These are phyloP conservation scores for Ophioninae sp. DNA, from an alignment of 2,888 invertebrate genomes.

Conservation along the genomic window DNA sequence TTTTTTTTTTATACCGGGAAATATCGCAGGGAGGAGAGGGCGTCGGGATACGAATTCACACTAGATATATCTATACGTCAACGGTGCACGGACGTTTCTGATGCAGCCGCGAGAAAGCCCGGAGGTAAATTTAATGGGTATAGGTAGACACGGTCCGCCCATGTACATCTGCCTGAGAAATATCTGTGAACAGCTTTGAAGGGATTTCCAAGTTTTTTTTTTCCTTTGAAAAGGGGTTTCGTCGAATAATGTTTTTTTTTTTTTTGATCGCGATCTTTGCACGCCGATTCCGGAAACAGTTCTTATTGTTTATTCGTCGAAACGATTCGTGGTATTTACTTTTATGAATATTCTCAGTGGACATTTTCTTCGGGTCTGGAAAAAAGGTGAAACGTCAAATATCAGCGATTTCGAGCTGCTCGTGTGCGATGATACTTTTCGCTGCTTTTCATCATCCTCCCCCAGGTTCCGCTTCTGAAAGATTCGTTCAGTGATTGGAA, in stretches of 20 bases:
- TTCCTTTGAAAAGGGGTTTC: not conserved
- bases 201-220: not conserved
- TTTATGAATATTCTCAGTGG: not conserved
- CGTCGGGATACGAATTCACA: slow-evolving; percentile 29
- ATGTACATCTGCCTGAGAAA: slow-evolving; percentile 45
- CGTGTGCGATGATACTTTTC: too few species aligned
- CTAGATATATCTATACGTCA: slow-evolving; percentile 4
- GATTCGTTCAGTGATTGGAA: too few species aligned
- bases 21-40: slow-evolving; percentile 54
- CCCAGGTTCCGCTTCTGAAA: too few species aligned
- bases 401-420: not conserved
- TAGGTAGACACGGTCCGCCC: slow-evolving; percentile 7
- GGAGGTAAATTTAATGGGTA: slow-evolving; percentile 37
- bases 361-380: not conserved
- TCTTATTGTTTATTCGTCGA: not conserved
- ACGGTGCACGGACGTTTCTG: slow-evolving; percentile 28
- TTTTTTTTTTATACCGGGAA: slow-evolving; percentile 40
- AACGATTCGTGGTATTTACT: not conserved
- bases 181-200: slow-evolving; percentile 18
- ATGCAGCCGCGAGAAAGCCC: slow-evolving; percentile 57
- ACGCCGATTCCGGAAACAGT: not conserved
- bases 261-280: not conserved
- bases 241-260: not conserved
- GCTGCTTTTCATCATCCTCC: too few species aligned
- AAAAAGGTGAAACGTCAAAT: not conserved